Evolutionary conservation across 2,797 vertebrate genomes (phyloP), one percentile per base, ranked within the genome.

Genomic region (Furcifer pardalis): DNA sequence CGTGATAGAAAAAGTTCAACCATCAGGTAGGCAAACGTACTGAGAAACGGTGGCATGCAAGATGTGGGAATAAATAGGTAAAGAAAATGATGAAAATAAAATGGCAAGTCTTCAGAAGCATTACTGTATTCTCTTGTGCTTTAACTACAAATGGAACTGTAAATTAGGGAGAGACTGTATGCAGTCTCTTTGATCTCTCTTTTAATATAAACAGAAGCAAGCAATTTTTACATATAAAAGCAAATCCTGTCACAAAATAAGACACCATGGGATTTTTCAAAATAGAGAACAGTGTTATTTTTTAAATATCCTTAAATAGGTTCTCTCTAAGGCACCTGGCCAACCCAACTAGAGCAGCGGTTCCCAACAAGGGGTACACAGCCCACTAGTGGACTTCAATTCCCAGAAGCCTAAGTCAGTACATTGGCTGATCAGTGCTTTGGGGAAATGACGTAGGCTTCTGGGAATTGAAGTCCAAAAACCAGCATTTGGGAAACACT

Each of bases 211-310:
- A 49, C 21, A 66, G 82, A 15, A 84, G 12, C 23, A 69, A 21
- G 62, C 72, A 60, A 46, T 1, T 4, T 75, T 74, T 81, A 85
- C 37, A 81, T 75, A 75, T 69, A 13, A 69, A 88, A 84, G 69
- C 35, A 81, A 87, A 79, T 52, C 66, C 32, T 42, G 23, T 79
- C 76, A 82, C 27, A 83, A 87, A 85, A 83, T 87, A 71, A 88
- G 84, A 40, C 68, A 82, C 84, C 77, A 1, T 77, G 72, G 52
- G 77, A 35, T 35, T 84, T 68, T 81, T 62, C 75, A 46, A 83
- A 83, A 76, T 78, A 60, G 86, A 81, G 52, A 12, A 63, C 35
- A 35, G 37, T 75, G 83, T 59, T 74, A 42, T 78, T 86, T 32
- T 56, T 25, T n/a, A n/a, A n/a, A 85, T 49, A 44, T 80, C 71